Base-by-base conservation (phyloP, 92 coral and sea anemone genomes). In the Siderastrea radians region DNA sequence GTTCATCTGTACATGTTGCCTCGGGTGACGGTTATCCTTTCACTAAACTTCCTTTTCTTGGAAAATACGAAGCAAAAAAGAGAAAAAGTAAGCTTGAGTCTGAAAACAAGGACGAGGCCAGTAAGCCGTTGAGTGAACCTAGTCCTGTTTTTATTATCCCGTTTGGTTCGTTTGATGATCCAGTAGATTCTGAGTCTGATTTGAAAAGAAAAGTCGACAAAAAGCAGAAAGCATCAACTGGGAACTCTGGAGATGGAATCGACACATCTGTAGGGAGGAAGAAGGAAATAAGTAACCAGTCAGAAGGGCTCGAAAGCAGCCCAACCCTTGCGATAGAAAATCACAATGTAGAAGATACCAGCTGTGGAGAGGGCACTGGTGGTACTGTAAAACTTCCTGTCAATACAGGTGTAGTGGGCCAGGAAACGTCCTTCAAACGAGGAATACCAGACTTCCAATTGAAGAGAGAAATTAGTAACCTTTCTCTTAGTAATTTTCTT, bases 91-190 rank as follows among this genome's bases (percentile, higher is more conserved):
- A 73, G 16, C 43, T 65, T 81, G 80, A 59, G 13, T 17, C 38
- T 57, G 81, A 49, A 45, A 73, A 17, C 47, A 5, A 16, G 8
- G 54, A n/a, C n/a, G 47, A 74, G 45, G 49, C 53, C 13, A 49
- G 2, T 43, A 38, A 68, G 77, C 57, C 52, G 1, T 45, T 77
- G 38, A 68, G 66, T 47, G 92, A 82, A 54, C 87, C 91, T 0
- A 88, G 69, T 17, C 93, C 91, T 1, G 94, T 95, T 19, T 79
- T 95, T 17, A 93, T 95, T 44, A 95, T 95, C 71, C 98, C 98
- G 1, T 95, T 95, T 90, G 96, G 93, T 60, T 74, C 98, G 46
- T 93, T 95, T 63, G 98, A 95, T 91, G 98, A 95, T 59, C 98
- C 98, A 1, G 98, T 95, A 2, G 94, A 91, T 43, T 62, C 13